Percentiles rank a stretch among this genome's conserved stretches.
These are phyloP conservation scores for Mesochorus sp. DNA, from an alignment of 2,888 invertebrate genomes.

Conservation along the genomic window DNA sequence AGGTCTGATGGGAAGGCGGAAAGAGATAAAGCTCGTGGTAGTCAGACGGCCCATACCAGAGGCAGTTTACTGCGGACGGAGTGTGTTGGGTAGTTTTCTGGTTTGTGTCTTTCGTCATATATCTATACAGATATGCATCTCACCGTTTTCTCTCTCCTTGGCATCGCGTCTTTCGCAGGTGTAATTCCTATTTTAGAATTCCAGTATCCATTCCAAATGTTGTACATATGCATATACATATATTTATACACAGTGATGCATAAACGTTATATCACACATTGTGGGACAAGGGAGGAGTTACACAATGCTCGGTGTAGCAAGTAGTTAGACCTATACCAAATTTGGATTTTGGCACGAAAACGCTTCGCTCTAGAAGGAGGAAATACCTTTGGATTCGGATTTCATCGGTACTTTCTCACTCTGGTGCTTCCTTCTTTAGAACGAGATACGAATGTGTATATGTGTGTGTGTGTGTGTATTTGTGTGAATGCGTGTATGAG, in stretches of 20 bases:
- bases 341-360: conserved; percentile 31
- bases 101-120: background rate
- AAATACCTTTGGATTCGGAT: conserved; percentile 11
- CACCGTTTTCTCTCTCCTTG: background rate
- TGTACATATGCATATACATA: background rate
- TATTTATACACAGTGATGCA: background rate
- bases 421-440: background rate
- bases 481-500: background rate
- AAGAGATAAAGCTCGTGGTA: conserved; percentile 44
- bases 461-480: too few relatives aligned
- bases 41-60: conserved; percentile 24
- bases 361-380: conserved; percentile 6
- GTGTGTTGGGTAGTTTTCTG: conserved; percentile 8
- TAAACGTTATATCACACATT: conserved; percentile 2
- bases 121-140: background rate
- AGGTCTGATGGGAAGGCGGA: conserved; percentile 9
- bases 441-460: too few relatives aligned
- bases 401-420: conserved; percentile 35
- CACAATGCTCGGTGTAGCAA: background rate
- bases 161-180: background rate
- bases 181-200: background rate
- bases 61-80: conserved; percentile 1
- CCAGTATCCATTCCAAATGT: background rate
- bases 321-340: conserved; percentile 19
- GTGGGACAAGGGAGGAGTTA: background rate